These are phyloP conservation scores for Papilio helenus DNA, from an alignment of 1,140 invertebrate genomes.

Conservation along the genomic window DNA sequence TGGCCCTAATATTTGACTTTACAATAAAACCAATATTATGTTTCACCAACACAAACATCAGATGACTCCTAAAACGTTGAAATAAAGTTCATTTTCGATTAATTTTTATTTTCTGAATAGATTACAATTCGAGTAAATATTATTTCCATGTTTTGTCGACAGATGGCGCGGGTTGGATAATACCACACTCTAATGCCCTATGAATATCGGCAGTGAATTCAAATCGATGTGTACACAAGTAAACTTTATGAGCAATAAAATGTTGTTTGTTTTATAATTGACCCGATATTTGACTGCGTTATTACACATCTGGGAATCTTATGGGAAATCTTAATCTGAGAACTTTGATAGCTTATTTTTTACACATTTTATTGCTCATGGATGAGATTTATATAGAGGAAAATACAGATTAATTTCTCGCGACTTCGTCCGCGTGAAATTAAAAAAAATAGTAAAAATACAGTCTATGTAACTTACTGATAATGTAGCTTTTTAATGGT, in stretches of 20 bases:
- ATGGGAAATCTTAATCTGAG: conserved; percentile 39
- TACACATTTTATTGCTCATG: neutral
- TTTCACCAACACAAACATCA: conserved; percentile 9
- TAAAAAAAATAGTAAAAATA: too few relatives aligned
- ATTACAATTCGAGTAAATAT: conserved; percentile 30
- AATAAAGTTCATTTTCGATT: conserved; percentile 48
- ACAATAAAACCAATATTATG: conserved; percentile 46
- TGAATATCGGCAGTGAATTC: conserved; percentile 58
- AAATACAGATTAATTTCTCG: too few relatives aligned
- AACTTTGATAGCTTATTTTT: conserved; percentile 21
- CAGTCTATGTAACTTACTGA: too few relatives aligned
- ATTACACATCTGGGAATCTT: conserved; percentile 37
- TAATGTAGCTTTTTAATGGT: too few relatives aligned
- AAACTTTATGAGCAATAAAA: conserved; percentile 66
- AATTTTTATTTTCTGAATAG: neutral
- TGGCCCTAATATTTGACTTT: conserved; percentile 63
- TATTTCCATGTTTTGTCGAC: conserved; percentile 49
- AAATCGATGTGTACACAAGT: conserved; percentile 46
- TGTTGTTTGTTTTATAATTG: conserved; percentile 67
- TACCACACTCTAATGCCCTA: conserved; percentile 57
- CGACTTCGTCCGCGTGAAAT: too few relatives aligned
- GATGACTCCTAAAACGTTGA: neutral
- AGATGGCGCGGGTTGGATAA: conserved; percentile 72
- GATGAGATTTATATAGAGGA: too few relatives aligned
- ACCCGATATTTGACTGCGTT: conserved; percentile 49